Evolutionary conservation across 2,113 vertebrate genomes (phyloP).

Genomic region (Silurus meridionalis): DNA sequence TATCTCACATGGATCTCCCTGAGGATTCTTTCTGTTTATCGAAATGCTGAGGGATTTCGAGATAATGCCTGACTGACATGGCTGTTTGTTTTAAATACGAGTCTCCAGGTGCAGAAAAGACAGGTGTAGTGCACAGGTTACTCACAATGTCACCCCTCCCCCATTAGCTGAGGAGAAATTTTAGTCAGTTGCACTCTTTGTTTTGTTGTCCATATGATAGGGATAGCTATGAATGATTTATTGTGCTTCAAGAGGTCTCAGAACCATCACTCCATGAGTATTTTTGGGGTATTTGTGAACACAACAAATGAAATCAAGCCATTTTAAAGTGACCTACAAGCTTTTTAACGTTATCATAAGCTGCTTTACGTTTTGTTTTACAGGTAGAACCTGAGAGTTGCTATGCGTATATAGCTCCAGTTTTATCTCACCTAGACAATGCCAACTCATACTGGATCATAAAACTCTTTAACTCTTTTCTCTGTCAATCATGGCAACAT

Average conservation of each 20-base stretch:
- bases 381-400: neutral
- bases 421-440: neutral
- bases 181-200: neutral
- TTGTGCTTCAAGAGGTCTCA: neutral
- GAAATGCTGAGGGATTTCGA: neutral
- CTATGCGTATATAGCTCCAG: neutral
- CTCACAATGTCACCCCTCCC: conserved; percentile 6
- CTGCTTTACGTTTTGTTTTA: neutral
- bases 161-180: neutral
- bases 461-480: neutral
- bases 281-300: neutral
- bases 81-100: conserved; percentile 28
- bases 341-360: neutral
- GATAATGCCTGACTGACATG: neutral
- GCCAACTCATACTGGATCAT: neutral
- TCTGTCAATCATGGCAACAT: neutral
- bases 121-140: conserved; percentile 37
- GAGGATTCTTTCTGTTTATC: conserved; percentile 2
- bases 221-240: neutral
- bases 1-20: neutral
- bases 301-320: neutral
- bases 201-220: neutral
- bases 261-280: neutral
- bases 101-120: conserved; percentile 20
- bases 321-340: neutral